Base-by-base conservation (phyloP, 2,797 vertebrate species). In the Enteromius unitaeniatus region DNA sequence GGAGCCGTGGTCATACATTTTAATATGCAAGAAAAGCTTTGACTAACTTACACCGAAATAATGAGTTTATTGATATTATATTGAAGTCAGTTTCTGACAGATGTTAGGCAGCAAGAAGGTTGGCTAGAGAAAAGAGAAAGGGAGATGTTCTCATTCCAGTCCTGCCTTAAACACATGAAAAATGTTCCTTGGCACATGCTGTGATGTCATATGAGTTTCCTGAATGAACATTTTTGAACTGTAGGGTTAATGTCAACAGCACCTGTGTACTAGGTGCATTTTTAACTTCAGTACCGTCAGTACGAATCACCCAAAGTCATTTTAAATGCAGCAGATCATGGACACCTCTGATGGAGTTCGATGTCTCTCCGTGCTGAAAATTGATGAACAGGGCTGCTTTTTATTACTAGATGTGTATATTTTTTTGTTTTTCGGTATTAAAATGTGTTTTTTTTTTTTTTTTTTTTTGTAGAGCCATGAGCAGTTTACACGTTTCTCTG, bases 1-100 rank as follows among this genome's bases (percentile, higher is more conserved):
- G 87, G 88, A 86, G 67, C 82, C 9, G 21, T 88, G 85, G 84
- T 86, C 82, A 65, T 84, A 65, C 83, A 83, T 87, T 83, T 86
- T 82, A 62, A 79, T 76, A 67, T 86, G 40, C 40, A 60, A 81
- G 26, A 60, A 79, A 80, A 83, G 15, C 34, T 86, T 81, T 77
- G 78, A 86, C 84, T 81, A 86, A 86, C 74, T 81, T 77, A 45
- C 73, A 62, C 74, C 13, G 67, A 68, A 86, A 65, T 60, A 13
- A 79, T 51, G 51, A 75, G 31, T 19, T 23, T 55, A 31, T 82
- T 65, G 45, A 84, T 65, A 85, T 45, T 45, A 45, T 45, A 45
- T 45, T 45, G 42, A 89, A 65, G 26, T 34, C 28, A 8, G 23
- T 60, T 60, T 26, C 75, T 83, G 60, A 60, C 42, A 74, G 78